Base-by-base conservation (phyloP, 2,113 vertebrate species). In the Nycticryphes semicollaris region DNA sequence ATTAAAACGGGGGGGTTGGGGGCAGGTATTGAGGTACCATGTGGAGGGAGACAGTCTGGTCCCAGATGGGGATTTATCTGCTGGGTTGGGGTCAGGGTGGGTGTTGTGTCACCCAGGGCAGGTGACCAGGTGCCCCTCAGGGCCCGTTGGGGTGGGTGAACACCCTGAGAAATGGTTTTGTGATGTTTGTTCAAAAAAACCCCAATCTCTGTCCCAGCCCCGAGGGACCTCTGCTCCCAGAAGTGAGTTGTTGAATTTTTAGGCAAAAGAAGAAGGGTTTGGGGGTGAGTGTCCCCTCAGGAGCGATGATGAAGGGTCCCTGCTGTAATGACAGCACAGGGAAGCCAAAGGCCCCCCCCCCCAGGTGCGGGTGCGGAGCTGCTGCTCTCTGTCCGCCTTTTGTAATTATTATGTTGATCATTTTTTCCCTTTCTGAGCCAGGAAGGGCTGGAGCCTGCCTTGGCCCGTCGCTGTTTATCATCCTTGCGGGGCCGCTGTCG, bases 131-230 rank as follows among this genome's bases (percentile, higher is more conserved):
- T 22, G 59, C 7, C 68, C 1, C 1, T 4, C 20, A 4, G 15
- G 4, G 2, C 24, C 28, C 21, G 33, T 15, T 8, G 37, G 48
- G 18, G 35, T 12, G 18, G 4, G 51, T 79, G 54, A 73, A 66
- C 37, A 20, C 0, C 2, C 0, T 0, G 6, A 13, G 54, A 37
- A n/a, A 21, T 1, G 19, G 2, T 59, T 43, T 23, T n/a, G 19
- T 47, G 14, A 15, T 59, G 23, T 73, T 67, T 33, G 66, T 47
- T 20, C 37, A 30, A 28, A 31, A 35, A 19, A 12, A 4, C 6
- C 21, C 4, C 8, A 12, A 33, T 37, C 77, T 45, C 17, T 57
- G 56, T 18, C 50, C 43, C 4, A 27, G 27, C 27, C 0, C 0
- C 1, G 14, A 9, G 33, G 1, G 0, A 28, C 7, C 30, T 37